Base-by-base conservation (phyloP, 2,888 invertebrate genomes). In the Lasioglossum leucozonium region DNA sequence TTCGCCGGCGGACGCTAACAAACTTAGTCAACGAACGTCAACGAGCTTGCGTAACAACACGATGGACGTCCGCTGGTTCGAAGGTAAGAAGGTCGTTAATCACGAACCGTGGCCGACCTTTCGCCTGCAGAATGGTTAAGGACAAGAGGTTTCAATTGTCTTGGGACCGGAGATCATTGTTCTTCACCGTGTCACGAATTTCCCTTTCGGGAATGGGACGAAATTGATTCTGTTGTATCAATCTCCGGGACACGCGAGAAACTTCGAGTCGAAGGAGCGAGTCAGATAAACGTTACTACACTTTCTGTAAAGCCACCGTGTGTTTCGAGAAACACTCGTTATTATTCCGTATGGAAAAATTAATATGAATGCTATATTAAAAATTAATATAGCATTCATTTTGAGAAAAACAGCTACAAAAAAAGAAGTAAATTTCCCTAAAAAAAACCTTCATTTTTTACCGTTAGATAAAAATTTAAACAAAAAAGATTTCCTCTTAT, bases 31-130 rank as follows among this genome's bases (percentile, higher is more conserved):
- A 88, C 79, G 81, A 79, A 82, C 85, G 83, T 85, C 87, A 84
- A 84, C 87, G 79, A 82, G 80, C 73, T 90, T 90, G 89, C 85
- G 86, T 87, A 90, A 90, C 77, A 22, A 44, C n/a, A n/a, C 62
- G n/a, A 67, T 82, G 81, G 78, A 82, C 82, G 73, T 55, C 30
- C 73, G 81, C 79, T 77, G 75, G 87, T 44, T 86, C 79, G 83
- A 77, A 82, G 90, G 83, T 87, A 85, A 89, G 85, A 89, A 89
- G 87, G 82, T 89, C 85, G 77, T 90, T 86, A 85, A 85, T 90
- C 86, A 85, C 88, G 77, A 74, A 80, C 67, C 37, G 71, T 84
- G 77, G 30, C 72, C 72, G 74, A 81, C 65, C 85, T 85, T 76
- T 85, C 77, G 30, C 77, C 76, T 30, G 37, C 26, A 11, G 84